Percentiles rank a stretch among this genome's conserved stretches.
Evolutionary conservation across 2,797 vertebrate species (phyloP).

Genomic region (Alosa sapidissima): DNA sequence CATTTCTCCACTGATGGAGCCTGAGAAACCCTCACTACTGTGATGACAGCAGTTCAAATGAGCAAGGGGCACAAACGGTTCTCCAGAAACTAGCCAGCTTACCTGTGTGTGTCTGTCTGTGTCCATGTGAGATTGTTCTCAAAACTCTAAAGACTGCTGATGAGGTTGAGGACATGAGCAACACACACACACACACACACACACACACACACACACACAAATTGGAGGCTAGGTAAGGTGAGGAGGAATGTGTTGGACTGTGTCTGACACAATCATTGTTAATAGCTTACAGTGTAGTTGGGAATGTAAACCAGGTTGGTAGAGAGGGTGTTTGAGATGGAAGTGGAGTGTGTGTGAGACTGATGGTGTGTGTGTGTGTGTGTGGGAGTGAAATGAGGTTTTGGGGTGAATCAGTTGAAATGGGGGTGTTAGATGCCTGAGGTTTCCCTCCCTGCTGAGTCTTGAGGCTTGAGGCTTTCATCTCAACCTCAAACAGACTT

Average conservation of each 20-base stretch:
- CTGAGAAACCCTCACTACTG: background rate
- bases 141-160: background rate
- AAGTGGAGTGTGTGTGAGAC: background rate
- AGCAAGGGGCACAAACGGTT: background rate
- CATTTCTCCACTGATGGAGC: background rate
- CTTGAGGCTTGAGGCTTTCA: background rate
- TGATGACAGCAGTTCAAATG: background rate
- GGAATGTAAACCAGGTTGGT: constrained; percentile 1
- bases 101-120: background rate
- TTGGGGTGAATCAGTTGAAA: background rate
- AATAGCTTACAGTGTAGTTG: background rate
- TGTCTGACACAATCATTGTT: background rate
- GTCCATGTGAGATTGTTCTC: background rate
- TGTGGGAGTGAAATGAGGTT: background rate
- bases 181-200: background rate
- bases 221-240: background rate
- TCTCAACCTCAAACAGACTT: background rate
- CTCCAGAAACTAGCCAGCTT: background rate
- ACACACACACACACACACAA: background rate
- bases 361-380: background rate
- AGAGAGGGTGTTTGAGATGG: background rate
- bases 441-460: background rate
- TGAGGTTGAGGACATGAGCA: background rate
- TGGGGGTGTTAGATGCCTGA: background rate
- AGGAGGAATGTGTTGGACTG: background rate